Evolutionary conservation across 2,113 vertebrate species (phyloP).

Genomic region (Crypturellus undulatus): DNA sequence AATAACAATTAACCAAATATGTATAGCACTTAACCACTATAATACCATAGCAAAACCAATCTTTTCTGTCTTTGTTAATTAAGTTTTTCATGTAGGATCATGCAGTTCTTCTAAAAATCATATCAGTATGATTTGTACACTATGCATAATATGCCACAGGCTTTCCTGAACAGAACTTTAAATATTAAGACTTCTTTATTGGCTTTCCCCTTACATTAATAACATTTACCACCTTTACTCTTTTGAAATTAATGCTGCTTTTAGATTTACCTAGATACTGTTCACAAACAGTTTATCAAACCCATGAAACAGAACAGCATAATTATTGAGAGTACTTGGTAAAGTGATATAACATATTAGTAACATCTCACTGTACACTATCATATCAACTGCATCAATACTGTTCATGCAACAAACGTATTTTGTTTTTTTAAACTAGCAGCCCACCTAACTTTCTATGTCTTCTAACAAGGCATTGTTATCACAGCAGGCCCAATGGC

Average conservation of each 20-base stretch:
- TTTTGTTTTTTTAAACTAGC: neutral
- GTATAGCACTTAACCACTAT: neutral
- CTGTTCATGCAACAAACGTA: neutral
- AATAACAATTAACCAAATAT: slow-evolving; percentile 1
- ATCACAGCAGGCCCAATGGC: neutral
- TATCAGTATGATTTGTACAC: neutral
- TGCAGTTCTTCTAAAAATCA: neutral
- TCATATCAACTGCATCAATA: neutral
- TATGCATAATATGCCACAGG: neutral
- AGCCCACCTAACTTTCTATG: neutral
- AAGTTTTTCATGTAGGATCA: neutral
- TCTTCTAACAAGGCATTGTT: neutral
- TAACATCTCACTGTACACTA: neutral
- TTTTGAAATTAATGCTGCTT: neutral
- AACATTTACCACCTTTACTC: too few species aligned
- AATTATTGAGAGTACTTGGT: neutral
- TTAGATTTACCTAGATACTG: neutral
- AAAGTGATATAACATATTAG: neutral
- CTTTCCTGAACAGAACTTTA: neutral
- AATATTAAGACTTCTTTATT: neutral
- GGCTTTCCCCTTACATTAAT: neutral
- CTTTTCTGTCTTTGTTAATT: neutral
- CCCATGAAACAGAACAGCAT: neutral
- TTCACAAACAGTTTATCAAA: neutral
- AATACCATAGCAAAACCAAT: neutral